Base-by-base conservation (phyloP, 2,888 invertebrate genomes). In the Lucinisca nassula region DNA sequence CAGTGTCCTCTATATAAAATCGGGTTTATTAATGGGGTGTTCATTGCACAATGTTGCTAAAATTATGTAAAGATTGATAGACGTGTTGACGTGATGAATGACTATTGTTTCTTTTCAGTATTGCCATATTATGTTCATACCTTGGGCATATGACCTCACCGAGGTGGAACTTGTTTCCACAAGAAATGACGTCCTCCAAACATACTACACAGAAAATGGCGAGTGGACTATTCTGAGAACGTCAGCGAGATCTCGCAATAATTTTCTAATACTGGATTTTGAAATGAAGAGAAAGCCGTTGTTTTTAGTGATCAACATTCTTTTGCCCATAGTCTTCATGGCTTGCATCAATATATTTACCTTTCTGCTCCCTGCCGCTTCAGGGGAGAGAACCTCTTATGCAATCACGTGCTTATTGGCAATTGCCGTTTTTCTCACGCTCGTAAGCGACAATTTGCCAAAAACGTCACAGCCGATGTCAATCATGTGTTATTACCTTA, bases 61-160 rank as follows among this genome's bases (percentile, higher is more conserved):
- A n/a, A n/a, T n/a, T n/a, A n/a, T n/a, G n/a, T n/a, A n/a, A n/a
- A n/a, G n/a, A n/a, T n/a, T n/a, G n/a, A n/a, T n/a, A n/a, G n/a
- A n/a, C n/a, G n/a, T n/a, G n/a, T n/a, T n/a, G n/a, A n/a, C n/a
- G n/a, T n/a, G n/a, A n/a, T n/a, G n/a, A n/a, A n/a, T n/a, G n/a
- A n/a, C n/a, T n/a, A n/a, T n/a, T n/a, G n/a, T n/a, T n/a, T 40
- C 12, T 58, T 67, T 67, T 35, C 32, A 67, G 35, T n/a, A 27
- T 2, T 87, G 86, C 61, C 58, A 83, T n/a, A 38, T 87, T 1
- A 83, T 76, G 6, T 73, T 87, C 14, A 87, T 67, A 1, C 83
- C 83, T 0, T 83, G 82, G 83, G 86, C 83, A n/a, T 87, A 72
- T 38, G 45, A 35, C 6, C 70, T 72, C 35, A 79, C 51, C 10